Evolutionary conservation across 2,113 vertebrate genomes (phyloP), one percentile per base, ranked within the genome.

Genomic region (Cyprinodon brontotheroides): DNA sequence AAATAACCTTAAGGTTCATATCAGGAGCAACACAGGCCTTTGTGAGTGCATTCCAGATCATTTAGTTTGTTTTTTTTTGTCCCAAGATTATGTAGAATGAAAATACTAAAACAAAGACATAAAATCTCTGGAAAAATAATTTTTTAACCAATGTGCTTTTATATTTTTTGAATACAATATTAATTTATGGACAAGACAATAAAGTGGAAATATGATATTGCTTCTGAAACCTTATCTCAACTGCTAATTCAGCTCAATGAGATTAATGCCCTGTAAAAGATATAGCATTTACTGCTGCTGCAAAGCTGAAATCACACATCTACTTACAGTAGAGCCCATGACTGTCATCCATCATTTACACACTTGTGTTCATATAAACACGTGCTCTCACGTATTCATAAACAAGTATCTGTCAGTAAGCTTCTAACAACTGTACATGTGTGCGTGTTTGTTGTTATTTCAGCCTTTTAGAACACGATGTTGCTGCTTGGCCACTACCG

Each of bases 371-470:
- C 68, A 77, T 48, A 39, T 75, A 71, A 65, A 78, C 80, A 89
- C 77, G 85, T 75, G 63, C 36, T 61, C 72, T 64, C 66, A 82
- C 68, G 81, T 72, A 75, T 68, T 87, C 61, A 79, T 76, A 87
- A 81, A 89, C 74, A 86, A 80, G 82, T 74, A 85, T 91, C 65
- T 87, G 83, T 86, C 66, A 61, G 37, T 90, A 91, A 93, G 87
- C 91, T 67, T 83, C 90, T 93, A 91, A 87, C 70, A 82, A 72
- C 65, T 75, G 75, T 69, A 53, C 67, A 13, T 73, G 59, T 53
- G 38, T 53, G 22, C 59, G 64, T 68, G 66, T 61, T 65, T 71
- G 67, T 81, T 77, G 75, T 72, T 71, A 81, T 70, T 76, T 65
- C 47, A 13, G 71, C 71, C 47, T 40, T 50, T 71, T 68, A 81